phyloP scores from a whole-genome alignment of 2,888 invertebrate genomes.

The Meteorus colon region DNA sequence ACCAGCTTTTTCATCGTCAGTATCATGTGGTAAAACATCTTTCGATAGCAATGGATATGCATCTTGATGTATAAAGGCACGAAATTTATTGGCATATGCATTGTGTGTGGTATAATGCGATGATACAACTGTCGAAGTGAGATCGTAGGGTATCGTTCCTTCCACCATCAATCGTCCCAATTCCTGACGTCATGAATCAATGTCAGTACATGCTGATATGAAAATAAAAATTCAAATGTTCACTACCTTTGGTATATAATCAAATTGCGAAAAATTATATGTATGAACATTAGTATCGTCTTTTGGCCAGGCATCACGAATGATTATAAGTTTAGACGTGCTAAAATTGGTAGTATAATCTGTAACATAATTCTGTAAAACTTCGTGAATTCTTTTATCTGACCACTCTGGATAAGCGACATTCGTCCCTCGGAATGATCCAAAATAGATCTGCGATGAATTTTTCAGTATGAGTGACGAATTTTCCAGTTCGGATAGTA shows the following conservation, averaged over 20 bases:
- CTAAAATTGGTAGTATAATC: constrained; percentile 48
- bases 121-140: constrained; percentile 35
- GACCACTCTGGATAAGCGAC: constrained; percentile 59
- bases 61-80: constrained; percentile 41
- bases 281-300: constrained; percentile 43
- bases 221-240: background rate
- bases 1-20: constrained; percentile 46
- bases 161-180: constrained; percentile 47
- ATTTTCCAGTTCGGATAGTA: constrained; percentile 30
- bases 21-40: constrained; percentile 5
- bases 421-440: constrained; percentile 41
- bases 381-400: constrained; percentile 32
- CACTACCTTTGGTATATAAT: constrained; percentile 56
- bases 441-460: constrained; percentile 43
- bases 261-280: constrained; percentile 44
- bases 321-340: constrained; percentile 40
- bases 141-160: constrained; percentile 52
- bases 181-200: constrained; percentile 33
- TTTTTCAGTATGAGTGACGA: constrained; percentile 42
- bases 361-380: constrained; percentile 38
- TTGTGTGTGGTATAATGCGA: constrained; percentile 51
- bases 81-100: constrained; percentile 47
- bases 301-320: constrained; percentile 57
- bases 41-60: constrained; percentile 43
- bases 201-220: background rate